These are phyloP conservation scores for Protophormia terraenovae DNA, from an alignment of 2,888 invertebrate species.

Conservation along the genomic window DNA sequence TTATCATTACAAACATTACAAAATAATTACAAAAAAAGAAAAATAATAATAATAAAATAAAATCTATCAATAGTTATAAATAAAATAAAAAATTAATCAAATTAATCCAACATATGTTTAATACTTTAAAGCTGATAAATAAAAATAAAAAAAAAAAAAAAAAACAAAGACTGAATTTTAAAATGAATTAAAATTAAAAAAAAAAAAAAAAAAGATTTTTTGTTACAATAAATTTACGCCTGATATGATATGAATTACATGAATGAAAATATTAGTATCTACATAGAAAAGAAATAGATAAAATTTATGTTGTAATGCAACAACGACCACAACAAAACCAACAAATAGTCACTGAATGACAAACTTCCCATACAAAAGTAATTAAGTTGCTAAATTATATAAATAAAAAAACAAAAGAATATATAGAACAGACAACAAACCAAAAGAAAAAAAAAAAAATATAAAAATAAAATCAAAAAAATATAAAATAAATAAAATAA, in stretches of 20 bases:
- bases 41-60: neutral
- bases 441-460: neutral
- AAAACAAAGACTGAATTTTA: too few relatives aligned
- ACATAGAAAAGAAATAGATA: neutral
- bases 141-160: neutral
- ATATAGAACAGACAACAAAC: constrained; percentile 3
- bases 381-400: neutral
- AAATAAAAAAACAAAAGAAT: constrained; percentile 2
- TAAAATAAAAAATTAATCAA: neutral
- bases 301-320: constrained; percentile 49
- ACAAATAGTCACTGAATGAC: neutral
- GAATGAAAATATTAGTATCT: neutral
- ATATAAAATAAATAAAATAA: constrained; percentile 26
- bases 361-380: constrained; percentile 13
- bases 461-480: neutral
- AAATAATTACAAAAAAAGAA: neutral
- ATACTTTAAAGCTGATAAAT: neutral
- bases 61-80: constrained; percentile 10
- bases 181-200: neutral
- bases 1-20: neutral
- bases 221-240: constrained; percentile 28
- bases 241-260: constrained; percentile 42
- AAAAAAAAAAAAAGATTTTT: neutral
- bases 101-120: constrained; percentile 11
- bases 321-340: constrained; percentile 15